These are phyloP conservation scores for Antitype chi DNA, from an alignment of 2,888 invertebrate species.

Conservation along the genomic window DNA sequence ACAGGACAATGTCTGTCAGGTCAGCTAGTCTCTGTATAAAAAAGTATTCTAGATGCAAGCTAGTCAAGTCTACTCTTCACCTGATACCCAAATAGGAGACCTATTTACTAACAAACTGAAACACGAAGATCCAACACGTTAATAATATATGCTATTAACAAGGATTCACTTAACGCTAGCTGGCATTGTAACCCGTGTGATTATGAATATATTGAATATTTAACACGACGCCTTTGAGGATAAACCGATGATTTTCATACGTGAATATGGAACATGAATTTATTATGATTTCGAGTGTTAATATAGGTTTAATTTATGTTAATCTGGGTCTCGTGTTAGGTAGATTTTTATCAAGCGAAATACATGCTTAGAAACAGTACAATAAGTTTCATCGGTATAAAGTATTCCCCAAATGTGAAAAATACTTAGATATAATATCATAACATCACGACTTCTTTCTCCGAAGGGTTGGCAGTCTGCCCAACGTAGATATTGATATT, in stretches of 20 bases:
- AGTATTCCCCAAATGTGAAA: too few relatives aligned
- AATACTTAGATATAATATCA: background rate
- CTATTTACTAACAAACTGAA: background rate
- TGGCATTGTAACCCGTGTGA: slow-evolving; percentile 41
- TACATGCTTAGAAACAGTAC: background rate
- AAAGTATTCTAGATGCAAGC: background rate
- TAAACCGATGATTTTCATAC: slow-evolving; percentile 58
- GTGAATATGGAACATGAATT: slow-evolving; percentile 55
- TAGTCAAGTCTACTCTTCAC: background rate
- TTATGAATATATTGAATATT: slow-evolving; percentile 59
- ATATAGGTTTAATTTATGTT: slow-evolving; percentile 42
- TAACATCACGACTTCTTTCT: too few relatives aligned
- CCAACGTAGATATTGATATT: background rate
- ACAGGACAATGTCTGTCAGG: too few relatives aligned
- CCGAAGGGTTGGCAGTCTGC: too few relatives aligned
- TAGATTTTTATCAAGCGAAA: background rate
- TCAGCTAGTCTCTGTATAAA: too few relatives aligned
- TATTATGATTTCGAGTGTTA: slow-evolving; percentile 34
- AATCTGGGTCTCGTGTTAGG: background rate
- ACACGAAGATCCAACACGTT: slow-evolving; percentile 8
- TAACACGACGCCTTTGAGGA: slow-evolving; percentile 46
- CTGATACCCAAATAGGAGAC: background rate
- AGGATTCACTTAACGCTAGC: slow-evolving; percentile 15
- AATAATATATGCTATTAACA: slow-evolving; percentile 15
- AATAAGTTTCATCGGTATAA: too few relatives aligned